Conservation (phyloP, 2,888 invertebrate genomes). For the Tenthredo notha region DNA sequence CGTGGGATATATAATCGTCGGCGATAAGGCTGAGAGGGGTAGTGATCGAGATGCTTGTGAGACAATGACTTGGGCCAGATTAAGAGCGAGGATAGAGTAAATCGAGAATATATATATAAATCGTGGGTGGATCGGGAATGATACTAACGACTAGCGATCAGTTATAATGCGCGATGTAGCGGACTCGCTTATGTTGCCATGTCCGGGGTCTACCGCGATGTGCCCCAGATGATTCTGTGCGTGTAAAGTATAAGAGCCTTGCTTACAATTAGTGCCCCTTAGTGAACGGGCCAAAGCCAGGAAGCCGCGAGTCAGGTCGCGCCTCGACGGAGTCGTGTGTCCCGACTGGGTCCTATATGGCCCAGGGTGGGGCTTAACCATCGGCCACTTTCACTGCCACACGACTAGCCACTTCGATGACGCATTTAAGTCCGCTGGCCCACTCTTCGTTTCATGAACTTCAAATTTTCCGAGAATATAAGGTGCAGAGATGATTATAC, state of each 20-base stretch:
- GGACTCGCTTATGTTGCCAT: constrained; percentile 60
- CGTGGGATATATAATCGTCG: not conserved
- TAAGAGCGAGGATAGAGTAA: constrained; percentile 16
- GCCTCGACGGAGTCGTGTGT: constrained; percentile 32
- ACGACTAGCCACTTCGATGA: constrained; percentile 15
- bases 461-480: constrained; percentile 2
- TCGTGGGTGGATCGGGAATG: constrained; percentile 21
- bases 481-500: not conserved
- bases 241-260: constrained; percentile 61
- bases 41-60: not conserved
- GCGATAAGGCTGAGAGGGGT: not conserved
- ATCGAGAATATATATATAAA: constrained; percentile 10
- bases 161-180: constrained; percentile 53
- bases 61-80: constrained; percentile 7
- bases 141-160: constrained; percentile 35
- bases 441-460: constrained; percentile 42
- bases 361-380: constrained; percentile 65
- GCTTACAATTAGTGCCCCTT: constrained; percentile 58
- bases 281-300: constrained; percentile 57
- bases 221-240: constrained; percentile 65
- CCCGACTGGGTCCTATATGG: constrained; percentile 26
- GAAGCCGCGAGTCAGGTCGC: constrained; percentile 64
- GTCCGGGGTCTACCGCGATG: constrained; percentile 63
- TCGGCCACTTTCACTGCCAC: constrained; percentile 67
- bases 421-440: constrained; percentile 36